Evolutionary conservation across 2,113 vertebrate genomes (phyloP).

Genomic region (Aviceda subcristata): DNA sequence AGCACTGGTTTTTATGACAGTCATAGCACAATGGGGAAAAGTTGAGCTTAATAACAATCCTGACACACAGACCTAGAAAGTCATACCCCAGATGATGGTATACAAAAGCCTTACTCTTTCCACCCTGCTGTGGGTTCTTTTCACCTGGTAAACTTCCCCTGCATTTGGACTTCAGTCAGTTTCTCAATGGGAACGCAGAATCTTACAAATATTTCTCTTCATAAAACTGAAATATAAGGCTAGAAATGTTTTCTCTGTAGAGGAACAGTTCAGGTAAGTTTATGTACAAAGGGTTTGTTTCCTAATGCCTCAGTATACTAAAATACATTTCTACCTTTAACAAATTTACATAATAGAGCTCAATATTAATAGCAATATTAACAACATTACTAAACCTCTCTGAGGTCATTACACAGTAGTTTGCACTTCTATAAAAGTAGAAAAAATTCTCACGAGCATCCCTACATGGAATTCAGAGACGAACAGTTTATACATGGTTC

Average conservation of each 20-base stretch:
- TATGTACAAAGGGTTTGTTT: not conserved
- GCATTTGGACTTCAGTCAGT: not conserved
- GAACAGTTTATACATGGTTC: not conserved
- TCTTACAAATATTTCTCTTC: not conserved
- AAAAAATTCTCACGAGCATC: not conserved
- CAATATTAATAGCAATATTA: not conserved
- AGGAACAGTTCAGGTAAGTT: not conserved
- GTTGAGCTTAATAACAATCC: not conserved
- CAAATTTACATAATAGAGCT: not conserved
- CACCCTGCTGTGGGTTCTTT: not conserved
- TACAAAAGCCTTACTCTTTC: not conserved
- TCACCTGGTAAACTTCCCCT: not conserved
- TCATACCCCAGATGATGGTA: not conserved
- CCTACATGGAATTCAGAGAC: not conserved
- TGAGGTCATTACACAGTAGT: not conserved
- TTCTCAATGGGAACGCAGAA: not conserved
- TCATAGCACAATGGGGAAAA: not conserved
- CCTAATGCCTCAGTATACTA: not conserved
- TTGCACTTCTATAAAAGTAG: not conserved
- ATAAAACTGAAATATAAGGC: not conserved
- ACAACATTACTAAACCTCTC: not conserved
- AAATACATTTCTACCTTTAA: not conserved
- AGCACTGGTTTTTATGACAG: fast-evolving
- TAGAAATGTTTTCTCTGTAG: not conserved
- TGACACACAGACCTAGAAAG: not conserved